A percentile compares a stretch with the other conserved stretches of the same genome.
Evolutionary conservation across 2,113 vertebrate species (phyloP).

Genomic region (Saguinus midas): DNA sequence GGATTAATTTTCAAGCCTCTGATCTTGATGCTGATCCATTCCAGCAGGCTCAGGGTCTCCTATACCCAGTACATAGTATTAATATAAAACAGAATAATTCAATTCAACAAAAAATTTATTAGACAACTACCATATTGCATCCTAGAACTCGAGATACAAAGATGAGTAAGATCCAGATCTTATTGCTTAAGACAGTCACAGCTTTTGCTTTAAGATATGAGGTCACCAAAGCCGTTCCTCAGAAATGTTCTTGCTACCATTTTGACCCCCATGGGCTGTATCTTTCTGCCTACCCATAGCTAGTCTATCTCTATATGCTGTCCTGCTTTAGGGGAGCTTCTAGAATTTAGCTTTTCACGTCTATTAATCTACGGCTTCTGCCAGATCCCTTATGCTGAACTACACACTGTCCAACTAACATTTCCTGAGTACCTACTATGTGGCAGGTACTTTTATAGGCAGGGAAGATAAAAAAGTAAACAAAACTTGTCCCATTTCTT

Average conservation of each 20-base stretch:
- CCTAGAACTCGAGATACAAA: neutral
- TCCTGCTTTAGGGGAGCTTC: neutral
- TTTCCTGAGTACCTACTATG: neutral
- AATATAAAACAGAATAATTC: conserved; percentile 6
- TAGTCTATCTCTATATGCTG: neutral
- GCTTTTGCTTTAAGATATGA: neutral
- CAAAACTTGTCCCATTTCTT: neutral
- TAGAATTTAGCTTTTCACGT: neutral
- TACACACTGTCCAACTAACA: neutral
- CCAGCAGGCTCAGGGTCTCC: neutral
- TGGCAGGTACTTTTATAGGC: neutral
- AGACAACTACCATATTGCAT: neutral
- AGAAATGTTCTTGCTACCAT: neutral
- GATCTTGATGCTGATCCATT: neutral
- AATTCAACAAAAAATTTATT: conserved; percentile 40
- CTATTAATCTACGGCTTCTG: neutral
- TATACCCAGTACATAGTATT: neutral
- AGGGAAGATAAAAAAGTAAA: neutral
- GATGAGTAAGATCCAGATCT: neutral
- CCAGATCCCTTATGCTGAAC: neutral
- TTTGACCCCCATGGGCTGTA: neutral
- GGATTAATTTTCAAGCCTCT: conserved; percentile 31
- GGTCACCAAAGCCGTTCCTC: neutral
- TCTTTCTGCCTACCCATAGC: neutral
- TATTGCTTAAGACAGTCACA: neutral